phyloP scores from a whole-genome alignment of 2,888 invertebrate genomes.

The Stenodera caucasica region DNA sequence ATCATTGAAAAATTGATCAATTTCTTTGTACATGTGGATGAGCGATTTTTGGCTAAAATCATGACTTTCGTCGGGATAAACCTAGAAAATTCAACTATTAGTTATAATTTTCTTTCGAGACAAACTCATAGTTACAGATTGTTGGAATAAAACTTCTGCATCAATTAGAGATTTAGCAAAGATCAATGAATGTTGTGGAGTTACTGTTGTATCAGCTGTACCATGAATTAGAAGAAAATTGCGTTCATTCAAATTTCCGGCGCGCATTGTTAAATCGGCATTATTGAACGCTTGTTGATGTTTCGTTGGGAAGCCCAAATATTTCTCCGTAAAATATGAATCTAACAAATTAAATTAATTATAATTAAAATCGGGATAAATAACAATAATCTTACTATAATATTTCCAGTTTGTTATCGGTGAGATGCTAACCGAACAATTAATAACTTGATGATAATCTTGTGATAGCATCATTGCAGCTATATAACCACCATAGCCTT shows the following conservation, averaged over 20 bases:
- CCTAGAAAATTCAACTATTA: slow-evolving; percentile 56
- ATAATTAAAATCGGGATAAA: background rate
- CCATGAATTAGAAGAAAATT: slow-evolving; percentile 76
- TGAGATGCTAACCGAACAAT: slow-evolving; percentile 83
- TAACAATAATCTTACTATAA: slow-evolving; percentile 63
- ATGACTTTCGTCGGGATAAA: slow-evolving; percentile 87
- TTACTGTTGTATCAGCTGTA: slow-evolving; percentile 81
- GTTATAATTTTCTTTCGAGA: background rate
- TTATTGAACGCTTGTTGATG: slow-evolving; percentile 72
- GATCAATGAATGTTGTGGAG: slow-evolving; percentile 84
- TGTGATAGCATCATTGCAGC: slow-evolving; percentile 78
- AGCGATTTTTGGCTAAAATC: slow-evolving; percentile 68
- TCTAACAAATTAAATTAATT: slow-evolving; percentile 58
- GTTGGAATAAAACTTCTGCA: slow-evolving; percentile 78
- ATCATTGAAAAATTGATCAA: slow-evolving; percentile 86
- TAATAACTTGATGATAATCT: slow-evolving; percentile 74
- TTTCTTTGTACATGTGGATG: slow-evolving; percentile 78
- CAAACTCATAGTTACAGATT: slow-evolving; percentile 75
- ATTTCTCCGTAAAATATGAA: slow-evolving; percentile 89
- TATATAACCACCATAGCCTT: slow-evolving; percentile 87
- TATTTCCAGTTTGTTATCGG: slow-evolving; percentile 84
- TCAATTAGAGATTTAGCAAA: slow-evolving; percentile 81
- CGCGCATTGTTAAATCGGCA: slow-evolving; percentile 77
- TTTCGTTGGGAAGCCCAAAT: slow-evolving; percentile 73
- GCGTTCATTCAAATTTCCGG: slow-evolving; percentile 72